Conservation (phyloP, 1,140 invertebrate genomes). For the Phocides pigmalion region DNA sequence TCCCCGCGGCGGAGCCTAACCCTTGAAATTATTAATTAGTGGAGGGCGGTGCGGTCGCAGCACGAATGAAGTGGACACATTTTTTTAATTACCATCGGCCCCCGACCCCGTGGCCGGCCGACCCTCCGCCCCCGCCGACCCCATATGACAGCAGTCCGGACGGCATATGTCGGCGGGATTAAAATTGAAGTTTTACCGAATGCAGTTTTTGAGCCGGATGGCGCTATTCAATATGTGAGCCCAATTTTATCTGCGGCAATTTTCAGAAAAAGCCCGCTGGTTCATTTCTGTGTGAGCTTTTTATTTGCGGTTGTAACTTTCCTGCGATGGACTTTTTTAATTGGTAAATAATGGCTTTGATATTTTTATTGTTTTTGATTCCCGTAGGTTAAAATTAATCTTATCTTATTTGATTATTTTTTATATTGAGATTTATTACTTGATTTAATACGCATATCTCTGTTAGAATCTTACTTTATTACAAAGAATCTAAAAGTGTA, state of each 20-base stretch:
- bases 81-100: slow-evolving; percentile 73
- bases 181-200: slow-evolving; percentile 62
- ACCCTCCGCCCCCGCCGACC: slow-evolving; percentile 31
- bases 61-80: slow-evolving; percentile 76
- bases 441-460: too few species aligned
- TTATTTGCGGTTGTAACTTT: slow-evolving; percentile 28
- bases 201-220: slow-evolving; percentile 48
- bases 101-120: too few species aligned
- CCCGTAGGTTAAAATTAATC: too few species aligned
- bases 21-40: slow-evolving; percentile 63
- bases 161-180: slow-evolving; percentile 72
- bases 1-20: neutral
- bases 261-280: slow-evolving; percentile 24
- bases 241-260: slow-evolving; percentile 31
- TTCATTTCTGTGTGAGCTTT: slow-evolving; percentile 19
- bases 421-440: too few species aligned
- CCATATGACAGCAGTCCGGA: slow-evolving; percentile 30
- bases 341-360: neutral
- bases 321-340: slow-evolving; percentile 1
- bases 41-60: slow-evolving; percentile 49
- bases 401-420: too few species aligned
- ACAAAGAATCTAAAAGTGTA: too few species aligned
- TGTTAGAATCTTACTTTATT: too few species aligned
- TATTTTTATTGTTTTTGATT: too few species aligned
- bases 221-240: slow-evolving; percentile 34